Evolutionary conservation across 2,797 vertebrate species (phyloP).

Genomic region (Acestrorhynchus altus): DNA sequence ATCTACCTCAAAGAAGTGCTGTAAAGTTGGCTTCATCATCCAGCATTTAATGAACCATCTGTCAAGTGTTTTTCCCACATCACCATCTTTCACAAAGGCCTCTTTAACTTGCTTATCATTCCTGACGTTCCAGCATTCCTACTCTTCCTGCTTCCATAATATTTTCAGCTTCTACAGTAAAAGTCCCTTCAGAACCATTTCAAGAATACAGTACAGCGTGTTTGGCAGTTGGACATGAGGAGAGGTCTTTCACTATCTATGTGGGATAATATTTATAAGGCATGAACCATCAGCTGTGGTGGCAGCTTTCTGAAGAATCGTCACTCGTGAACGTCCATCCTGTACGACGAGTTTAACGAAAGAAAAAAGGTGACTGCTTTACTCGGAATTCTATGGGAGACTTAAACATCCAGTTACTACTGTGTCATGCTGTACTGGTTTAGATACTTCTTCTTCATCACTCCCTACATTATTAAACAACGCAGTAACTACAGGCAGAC

Average conservation of each 20-base stretch:
- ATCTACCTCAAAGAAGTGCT: conserved; percentile 9
- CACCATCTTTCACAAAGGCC: conserved; percentile 17
- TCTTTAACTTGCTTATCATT: conserved; percentile 24
- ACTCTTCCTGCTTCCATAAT: conserved; percentile 2
- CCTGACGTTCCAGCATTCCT: neutral
- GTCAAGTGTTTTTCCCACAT: no score
- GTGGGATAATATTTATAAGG: conserved; percentile 11
- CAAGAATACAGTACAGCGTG: conserved; percentile 30
- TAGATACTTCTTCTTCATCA: conserved; percentile 42
- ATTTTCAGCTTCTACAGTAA: neutral
- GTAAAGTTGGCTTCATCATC: conserved; percentile 35
- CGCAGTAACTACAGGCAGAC: conserved; percentile 28
- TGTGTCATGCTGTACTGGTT: conserved; percentile 50
- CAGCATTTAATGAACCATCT: conserved; percentile 13
- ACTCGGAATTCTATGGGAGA: conserved; percentile 23
- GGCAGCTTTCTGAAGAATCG: neutral
- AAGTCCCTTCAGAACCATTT: neutral
- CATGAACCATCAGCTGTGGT: conserved; percentile 16
- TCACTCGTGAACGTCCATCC: no score
- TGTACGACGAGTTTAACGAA: conserved; percentile 27
- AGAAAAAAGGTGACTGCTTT: conserved; percentile 30
- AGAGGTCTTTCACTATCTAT: conserved; percentile 9
- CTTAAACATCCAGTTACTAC: conserved; percentile 53
- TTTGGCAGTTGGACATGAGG: conserved; percentile 38
- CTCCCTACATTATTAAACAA: conserved; percentile 39